Evolutionary conservation across 2,888 invertebrate species (phyloP).

Genomic region (Lycia hirtaria): DNA sequence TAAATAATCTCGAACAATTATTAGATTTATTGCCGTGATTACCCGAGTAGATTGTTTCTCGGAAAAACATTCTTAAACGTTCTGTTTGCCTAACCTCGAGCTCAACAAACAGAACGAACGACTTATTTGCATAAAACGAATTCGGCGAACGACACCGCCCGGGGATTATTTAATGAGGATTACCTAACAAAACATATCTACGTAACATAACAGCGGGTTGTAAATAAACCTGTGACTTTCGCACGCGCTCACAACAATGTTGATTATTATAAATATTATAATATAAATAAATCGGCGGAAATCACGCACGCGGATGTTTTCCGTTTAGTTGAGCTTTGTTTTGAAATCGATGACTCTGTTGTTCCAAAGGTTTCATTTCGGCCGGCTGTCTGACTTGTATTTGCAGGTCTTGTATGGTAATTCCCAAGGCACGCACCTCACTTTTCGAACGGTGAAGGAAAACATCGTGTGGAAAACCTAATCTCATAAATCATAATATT

Average conservation of each 20-base stretch:
- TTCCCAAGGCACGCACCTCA: too few species aligned
- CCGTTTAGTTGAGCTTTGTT: not conserved
- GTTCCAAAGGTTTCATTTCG: too few species aligned
- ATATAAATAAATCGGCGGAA: slow-evolving; percentile 7
- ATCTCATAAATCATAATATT: too few species aligned
- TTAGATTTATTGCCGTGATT: slow-evolving; percentile 45
- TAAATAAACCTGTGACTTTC: slow-evolving; percentile 55
- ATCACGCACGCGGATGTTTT: slow-evolving; percentile 3
- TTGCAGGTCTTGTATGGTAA: too few species aligned
- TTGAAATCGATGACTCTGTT: slow-evolving; percentile 5
- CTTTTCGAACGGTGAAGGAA: too few species aligned
- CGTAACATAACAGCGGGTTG: slow-evolving; percentile 56
- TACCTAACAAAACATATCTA: slow-evolving; percentile 57
- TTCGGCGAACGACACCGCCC: slow-evolving; percentile 62
- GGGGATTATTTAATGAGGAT: slow-evolving; percentile 64
- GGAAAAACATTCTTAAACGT: slow-evolving; percentile 55
- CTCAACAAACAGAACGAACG: slow-evolving; percentile 52
- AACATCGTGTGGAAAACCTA: too few species aligned
- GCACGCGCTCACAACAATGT: slow-evolving; percentile 38
- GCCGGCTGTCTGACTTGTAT: too few species aligned
- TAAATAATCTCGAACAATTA: slow-evolving; percentile 42
- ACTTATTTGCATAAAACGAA: slow-evolving; percentile 66
- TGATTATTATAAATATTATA: slow-evolving; percentile 11
- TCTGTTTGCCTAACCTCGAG: slow-evolving; percentile 57
- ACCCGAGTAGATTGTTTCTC: slow-evolving; percentile 51